Evolutionary conservation across 2,888 invertebrate genomes (phyloP), one percentile per base, ranked within the genome.

Genomic region (Abrostola tripartita): DNA sequence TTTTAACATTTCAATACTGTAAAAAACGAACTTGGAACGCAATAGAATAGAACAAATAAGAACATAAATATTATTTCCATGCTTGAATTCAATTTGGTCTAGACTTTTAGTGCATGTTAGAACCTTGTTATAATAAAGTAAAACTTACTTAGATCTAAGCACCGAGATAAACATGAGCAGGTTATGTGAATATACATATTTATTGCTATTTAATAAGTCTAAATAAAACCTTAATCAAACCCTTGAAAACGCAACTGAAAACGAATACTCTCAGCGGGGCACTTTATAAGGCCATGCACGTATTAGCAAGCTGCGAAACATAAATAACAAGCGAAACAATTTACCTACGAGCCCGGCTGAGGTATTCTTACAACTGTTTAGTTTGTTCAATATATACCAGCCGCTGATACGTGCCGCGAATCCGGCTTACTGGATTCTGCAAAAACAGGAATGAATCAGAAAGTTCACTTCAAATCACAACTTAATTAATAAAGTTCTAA

Each of bases 311-410:
- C 92, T 86, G 90, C 84, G 87, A 84, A 91, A 93, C 92, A 92
- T 93, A 93, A 93, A 93, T 91, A 93, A 92, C 90, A 84, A 84
- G 87, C 87, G 85, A 92, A 93, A 92, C 92, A 93, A 92, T 93
- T 92, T 93, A 93, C 93, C 92, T 92, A 92, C 92, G 82, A 86
- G 82, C 83, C 78, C 74, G 87, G 84, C 88, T 89, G 88, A 91
- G 92, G 90, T 91, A 92, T 92, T 93, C 92, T 93, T 92, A 92
- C 92, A 92, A 87, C 91, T 90, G 93, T 93, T 92, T 91, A 92
- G 92, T 92, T 92, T 90, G 92, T 91, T 92, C 91, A 90, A 92
- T 92, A 92, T 89, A 91, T 87, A 91, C 92, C 88, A 88, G 83
- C 81, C 82, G 78, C 76, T 69, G 80, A 76, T 84, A 92, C 92